Conservation (phyloP, 2,888 invertebrate genomes). For the Papilio protenor region DNA sequence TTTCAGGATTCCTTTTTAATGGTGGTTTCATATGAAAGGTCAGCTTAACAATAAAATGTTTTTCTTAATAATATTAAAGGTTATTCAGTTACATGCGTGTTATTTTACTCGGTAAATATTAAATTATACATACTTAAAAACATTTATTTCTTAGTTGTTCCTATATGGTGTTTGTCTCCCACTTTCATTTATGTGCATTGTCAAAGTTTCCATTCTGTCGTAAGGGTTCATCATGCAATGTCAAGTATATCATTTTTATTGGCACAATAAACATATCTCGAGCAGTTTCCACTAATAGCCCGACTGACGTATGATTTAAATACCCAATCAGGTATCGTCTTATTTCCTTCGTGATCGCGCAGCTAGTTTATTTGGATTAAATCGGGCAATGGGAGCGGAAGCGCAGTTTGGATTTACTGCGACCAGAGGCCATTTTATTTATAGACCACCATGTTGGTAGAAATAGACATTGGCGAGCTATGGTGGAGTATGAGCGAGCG, state of each 20-base stretch:
- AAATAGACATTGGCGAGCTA: neutral
- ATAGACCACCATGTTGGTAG: neutral
- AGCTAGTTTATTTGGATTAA: slow-evolving; percentile 27
- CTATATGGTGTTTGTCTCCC: neutral
- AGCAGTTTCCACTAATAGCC: neutral
- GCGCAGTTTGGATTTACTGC: slow-evolving; percentile 49
- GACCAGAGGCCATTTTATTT: slow-evolving; percentile 47
- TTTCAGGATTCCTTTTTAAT: neutral
- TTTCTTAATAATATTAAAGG: slow-evolving; percentile 1
- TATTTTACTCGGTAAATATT: neutral
- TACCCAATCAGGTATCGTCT: slow-evolving; percentile 4
- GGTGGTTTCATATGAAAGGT: slow-evolving; percentile 23
- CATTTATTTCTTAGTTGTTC: neutral
- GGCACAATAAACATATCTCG: neutral
- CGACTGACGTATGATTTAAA: slow-evolving; percentile 1
- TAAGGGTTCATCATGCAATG: neutral
- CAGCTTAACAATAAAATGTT: neutral
- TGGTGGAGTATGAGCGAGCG: neutral
- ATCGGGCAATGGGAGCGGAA: slow-evolving; percentile 47
- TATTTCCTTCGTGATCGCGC: neutral
- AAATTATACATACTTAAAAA: neutral
- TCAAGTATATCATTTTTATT: neutral
- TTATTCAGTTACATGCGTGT: neutral
- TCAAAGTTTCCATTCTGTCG: neutral
- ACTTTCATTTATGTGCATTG: neutral